phyloP scores from a whole-genome alignment of 2,888 invertebrate genomes.

The Drosophila algonquin region DNA sequence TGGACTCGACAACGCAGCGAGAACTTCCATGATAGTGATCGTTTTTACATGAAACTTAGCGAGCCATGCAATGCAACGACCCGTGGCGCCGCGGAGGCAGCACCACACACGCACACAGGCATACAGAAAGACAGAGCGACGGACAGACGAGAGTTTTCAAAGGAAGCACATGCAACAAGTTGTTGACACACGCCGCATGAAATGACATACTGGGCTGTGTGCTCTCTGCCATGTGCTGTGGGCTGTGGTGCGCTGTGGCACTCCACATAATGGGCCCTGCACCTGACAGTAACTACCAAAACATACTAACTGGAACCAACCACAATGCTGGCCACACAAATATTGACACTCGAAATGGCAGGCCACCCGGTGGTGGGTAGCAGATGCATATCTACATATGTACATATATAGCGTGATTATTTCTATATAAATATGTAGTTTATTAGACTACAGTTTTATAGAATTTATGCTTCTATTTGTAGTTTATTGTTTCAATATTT shows the following conservation, averaged over 20 bases:
- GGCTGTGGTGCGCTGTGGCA: constrained; percentile 3
- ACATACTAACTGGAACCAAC: constrained; percentile 34
- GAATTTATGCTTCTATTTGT: too few species aligned
- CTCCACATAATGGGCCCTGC: constrained; percentile 33
- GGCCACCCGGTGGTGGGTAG: neutral
- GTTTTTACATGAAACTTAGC: constrained; percentile 51
- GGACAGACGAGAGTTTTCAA: neutral
- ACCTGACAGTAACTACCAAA: constrained; percentile 16
- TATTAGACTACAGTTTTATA: too few species aligned
- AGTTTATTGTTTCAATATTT: too few species aligned
- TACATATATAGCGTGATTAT: too few species aligned
- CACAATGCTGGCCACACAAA: constrained; percentile 31
- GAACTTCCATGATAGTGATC: constrained; percentile 47
- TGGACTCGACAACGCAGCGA: constrained; percentile 30
- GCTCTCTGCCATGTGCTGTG: constrained; percentile 9
- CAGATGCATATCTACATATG: too few species aligned
- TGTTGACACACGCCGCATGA: constrained; percentile 43
- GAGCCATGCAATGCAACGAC: constrained; percentile 68
- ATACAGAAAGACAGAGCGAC: neutral
- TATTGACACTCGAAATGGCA: constrained; percentile 27
- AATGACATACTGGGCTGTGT: constrained; percentile 26
- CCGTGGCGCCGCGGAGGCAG: constrained; percentile 38
- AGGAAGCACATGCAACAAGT: constrained; percentile 45
- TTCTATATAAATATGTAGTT: too few species aligned
- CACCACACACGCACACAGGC: neutral